Evolutionary conservation across 2,113 vertebrate species (phyloP).

Genomic region (Rhipidura dahli): DNA sequence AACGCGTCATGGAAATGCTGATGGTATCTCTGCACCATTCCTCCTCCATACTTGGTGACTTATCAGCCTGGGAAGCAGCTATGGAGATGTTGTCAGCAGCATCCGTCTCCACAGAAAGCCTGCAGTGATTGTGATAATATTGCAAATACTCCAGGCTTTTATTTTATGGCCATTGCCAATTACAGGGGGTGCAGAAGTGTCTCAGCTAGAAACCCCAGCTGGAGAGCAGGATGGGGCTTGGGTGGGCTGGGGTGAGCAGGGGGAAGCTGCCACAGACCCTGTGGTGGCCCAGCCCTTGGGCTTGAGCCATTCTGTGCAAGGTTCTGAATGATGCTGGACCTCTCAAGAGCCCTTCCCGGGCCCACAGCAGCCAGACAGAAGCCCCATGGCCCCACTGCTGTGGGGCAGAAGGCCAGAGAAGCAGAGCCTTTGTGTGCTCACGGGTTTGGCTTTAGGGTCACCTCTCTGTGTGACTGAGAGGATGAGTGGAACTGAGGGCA

Average conservation of each 20-base stretch:
- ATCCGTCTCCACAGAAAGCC: neutral
- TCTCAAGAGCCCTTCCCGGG: neutral
- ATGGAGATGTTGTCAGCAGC: conserved; percentile 14
- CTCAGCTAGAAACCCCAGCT: neutral
- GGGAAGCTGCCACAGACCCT: rapidly evolving
- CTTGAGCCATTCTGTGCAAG: neutral
- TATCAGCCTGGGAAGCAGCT: conserved; percentile 55
- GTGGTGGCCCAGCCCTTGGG: neutral
- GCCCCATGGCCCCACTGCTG: neutral
- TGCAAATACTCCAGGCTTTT: neutral
- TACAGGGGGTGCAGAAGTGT: neutral
- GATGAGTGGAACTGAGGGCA: neutral
- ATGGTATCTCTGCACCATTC: neutral
- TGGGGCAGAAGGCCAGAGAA: neutral
- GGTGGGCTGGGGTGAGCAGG: neutral
- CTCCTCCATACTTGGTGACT: neutral
- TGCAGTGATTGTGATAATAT: neutral
- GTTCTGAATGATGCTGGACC: neutral
- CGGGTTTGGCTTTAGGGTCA: neutral
- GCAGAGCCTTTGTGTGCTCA: rapidly evolving
- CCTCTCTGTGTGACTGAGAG: neutral
- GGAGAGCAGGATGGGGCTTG: neutral
- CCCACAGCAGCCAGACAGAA: rapidly evolving
- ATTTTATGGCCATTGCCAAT: neutral
- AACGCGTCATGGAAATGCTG: neutral